These are phyloP conservation scores for Clarias pachynema DNA, from an alignment of 2,797 vertebrate species.

Conservation along the genomic window DNA sequence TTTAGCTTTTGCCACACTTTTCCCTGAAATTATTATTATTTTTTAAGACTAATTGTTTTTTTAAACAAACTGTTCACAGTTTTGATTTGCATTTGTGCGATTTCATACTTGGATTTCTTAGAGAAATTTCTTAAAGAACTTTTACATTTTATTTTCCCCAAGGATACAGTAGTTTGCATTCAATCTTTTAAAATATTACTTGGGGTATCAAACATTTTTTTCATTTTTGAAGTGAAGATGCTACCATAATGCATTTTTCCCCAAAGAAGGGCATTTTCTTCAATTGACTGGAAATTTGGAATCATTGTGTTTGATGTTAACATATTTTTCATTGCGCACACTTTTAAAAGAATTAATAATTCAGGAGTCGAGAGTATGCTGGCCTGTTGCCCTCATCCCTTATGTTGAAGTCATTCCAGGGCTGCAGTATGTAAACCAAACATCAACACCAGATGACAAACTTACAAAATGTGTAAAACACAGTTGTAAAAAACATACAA, in stretches of 20 bases:
- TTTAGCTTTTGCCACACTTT: neutral
- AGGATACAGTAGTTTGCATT: neutral
- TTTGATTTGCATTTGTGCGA: neutral
- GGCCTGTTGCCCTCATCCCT: neutral
- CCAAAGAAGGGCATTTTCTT: neutral
- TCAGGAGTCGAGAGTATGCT: neutral
- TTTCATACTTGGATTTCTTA: neutral
- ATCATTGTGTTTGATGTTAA: neutral
- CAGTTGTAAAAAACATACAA: neutral
- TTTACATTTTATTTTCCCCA: neutral
- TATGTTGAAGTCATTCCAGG: constrained; percentile 5
- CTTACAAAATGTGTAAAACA: neutral
- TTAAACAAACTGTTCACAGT: neutral
- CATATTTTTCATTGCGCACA: neutral
- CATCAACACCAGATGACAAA: neutral
- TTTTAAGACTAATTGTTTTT: too few species aligned
- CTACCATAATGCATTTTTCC: neutral
- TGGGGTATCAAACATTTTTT: neutral
- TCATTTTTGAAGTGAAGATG: neutral
- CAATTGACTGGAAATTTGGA: neutral
- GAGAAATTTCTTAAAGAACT: neutral
- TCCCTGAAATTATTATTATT: too few species aligned
- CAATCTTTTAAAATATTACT: neutral
- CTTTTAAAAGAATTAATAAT: neutral
- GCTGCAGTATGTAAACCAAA: constrained; percentile 1